Base-by-base conservation (phyloP, 2,888 invertebrate species). In the Brachypalpus laphriformis region DNA sequence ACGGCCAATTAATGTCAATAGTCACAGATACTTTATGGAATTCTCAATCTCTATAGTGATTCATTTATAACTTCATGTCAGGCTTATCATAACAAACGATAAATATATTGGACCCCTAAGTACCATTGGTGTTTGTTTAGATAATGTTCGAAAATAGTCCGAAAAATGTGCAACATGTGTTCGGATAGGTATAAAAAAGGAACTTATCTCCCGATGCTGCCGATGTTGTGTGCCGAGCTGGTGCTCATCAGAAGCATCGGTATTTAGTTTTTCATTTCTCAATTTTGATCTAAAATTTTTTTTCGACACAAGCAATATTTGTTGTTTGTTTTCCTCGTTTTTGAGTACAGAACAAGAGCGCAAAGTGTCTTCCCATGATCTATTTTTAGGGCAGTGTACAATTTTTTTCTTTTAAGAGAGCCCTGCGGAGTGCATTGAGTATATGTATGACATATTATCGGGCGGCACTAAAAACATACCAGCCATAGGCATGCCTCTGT, bases 351-450 rank as follows among this genome's bases (percentile, higher is more conserved):
- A 80, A 80, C 70, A 75, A 85, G 83, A 85, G 85, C 85, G 85
- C 81, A 81, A 85, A 85, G 85, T 85, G 85, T 74, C 85, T 85
- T 85, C 81, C 85, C 85, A 85, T 81, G 81, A 70, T 85, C 81
- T 85, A 85, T 85, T 85, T 85, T 71, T 85, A 71, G 80, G 70
- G 16, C 31, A 59, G 42, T 40, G 49, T 51, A 61, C 16, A 49
- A 9, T n/a, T 20, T 51, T 34, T 63, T 56, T 47, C 61, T 57
- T 61, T 57, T 61, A 31, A 9, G 42, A 63, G 42, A 70, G 80
- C 68, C 68, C 83, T 81, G 65, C 45, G 47, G 42, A 76, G 47
- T 70, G 74, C 70, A 80, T 31, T 11, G 37, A 70, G 47, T 20
- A 65, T 57, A 57, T 72, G 59, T 80, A 63, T 85, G 80, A 75